Evolutionary conservation across 2,888 invertebrate species (phyloP).

Genomic region (Trachelus stipa): DNA sequence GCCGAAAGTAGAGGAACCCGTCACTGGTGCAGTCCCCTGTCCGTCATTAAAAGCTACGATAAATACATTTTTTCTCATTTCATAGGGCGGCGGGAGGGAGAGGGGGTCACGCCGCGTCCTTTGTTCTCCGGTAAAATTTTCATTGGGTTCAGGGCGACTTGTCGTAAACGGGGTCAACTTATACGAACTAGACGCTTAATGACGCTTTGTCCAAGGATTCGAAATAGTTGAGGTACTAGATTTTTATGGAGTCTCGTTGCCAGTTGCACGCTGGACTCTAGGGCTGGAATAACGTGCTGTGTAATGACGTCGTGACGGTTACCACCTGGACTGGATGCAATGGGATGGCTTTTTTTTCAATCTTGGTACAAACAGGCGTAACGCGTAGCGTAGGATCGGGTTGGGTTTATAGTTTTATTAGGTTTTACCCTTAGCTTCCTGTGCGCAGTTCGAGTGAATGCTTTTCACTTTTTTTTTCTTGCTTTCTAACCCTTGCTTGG

Average conservation of each 20-base stretch:
- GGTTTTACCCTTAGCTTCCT: neutral
- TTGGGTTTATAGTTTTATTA: neutral
- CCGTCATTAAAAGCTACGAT: constrained; percentile 45
- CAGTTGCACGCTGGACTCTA: neutral
- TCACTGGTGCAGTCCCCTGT: constrained; percentile 11
- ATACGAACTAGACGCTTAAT: neutral
- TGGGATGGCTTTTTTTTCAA: neutral
- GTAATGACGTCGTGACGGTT: neutral
- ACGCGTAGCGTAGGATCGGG: constrained; percentile 4
- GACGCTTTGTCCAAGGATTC: neutral
- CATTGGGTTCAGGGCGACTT: neutral
- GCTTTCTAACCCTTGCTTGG: constrained; percentile 25
- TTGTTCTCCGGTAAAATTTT: neutral
- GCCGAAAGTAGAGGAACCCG: constrained; percentile 15
- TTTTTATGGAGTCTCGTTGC: neutral
- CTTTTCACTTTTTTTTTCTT: neutral
- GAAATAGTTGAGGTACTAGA: neutral
- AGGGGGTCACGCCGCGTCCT: neutral
- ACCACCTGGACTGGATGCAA: neutral
- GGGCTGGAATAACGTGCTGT: neutral
- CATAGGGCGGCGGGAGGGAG: neutral
- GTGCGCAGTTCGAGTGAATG: neutral
- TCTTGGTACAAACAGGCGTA: neutral
- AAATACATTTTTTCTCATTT: constrained; percentile 27
- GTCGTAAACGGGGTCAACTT: neutral